phyloP scores from a whole-genome alignment of 2,113 vertebrate genomes.

The Numida meleagris region DNA sequence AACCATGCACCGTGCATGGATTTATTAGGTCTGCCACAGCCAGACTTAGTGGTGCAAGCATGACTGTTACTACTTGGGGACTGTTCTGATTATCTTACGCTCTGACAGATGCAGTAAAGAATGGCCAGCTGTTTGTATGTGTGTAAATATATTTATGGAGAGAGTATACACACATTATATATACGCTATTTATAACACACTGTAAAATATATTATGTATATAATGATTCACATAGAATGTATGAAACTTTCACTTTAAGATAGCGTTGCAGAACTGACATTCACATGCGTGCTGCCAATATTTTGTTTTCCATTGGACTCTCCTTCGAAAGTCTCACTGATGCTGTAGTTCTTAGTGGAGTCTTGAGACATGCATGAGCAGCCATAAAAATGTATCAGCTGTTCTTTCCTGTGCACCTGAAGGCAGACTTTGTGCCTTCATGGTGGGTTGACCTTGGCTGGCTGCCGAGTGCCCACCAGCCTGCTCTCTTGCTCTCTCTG shows the following conservation, averaged over 20 bases:
- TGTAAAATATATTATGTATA: background rate
- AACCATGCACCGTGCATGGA: background rate
- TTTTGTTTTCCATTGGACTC: background rate
- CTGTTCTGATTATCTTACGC: background rate
- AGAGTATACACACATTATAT: background rate
- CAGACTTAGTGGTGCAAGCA: slow-evolving; percentile 25
- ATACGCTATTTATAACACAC: background rate
- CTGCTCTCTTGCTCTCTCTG: background rate
- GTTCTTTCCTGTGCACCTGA: background rate
- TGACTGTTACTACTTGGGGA: background rate
- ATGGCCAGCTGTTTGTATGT: slow-evolving; percentile 1
- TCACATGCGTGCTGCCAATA: background rate
- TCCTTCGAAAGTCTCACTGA: background rate
- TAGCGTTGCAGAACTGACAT: background rate
- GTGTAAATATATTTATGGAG: background rate
- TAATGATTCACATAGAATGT: background rate
- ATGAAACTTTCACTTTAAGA: background rate
- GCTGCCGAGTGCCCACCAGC: background rate
- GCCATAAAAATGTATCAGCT: background rate
- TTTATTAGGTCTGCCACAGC: background rate
- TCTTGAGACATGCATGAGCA: background rate
- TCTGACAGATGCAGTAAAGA: background rate
- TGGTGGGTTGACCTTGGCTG: background rate
- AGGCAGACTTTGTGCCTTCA: background rate
- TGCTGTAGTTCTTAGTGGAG: background rate